Conservation (phyloP, 2,113 vertebrate genomes). For the Syngnathus typhle region DNA sequence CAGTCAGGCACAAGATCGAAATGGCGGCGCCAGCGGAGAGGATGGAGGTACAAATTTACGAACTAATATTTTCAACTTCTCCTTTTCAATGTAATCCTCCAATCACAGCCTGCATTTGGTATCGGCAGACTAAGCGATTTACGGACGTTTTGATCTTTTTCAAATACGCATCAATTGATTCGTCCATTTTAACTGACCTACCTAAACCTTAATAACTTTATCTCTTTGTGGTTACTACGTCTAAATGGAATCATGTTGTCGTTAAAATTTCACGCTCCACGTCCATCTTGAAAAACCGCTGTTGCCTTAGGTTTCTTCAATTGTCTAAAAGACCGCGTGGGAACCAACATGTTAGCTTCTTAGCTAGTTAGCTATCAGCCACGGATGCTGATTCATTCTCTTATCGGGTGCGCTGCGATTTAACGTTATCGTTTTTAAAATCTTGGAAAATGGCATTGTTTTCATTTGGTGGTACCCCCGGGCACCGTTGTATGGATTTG, state of each 20-base stretch:
- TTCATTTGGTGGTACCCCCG: no score
- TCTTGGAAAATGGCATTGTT: accelerated
- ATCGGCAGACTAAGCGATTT: not conserved
- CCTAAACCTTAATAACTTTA: not conserved
- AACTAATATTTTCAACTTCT: accelerated
- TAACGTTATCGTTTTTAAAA: no score
- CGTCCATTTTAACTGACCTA: conserved; percentile 49
- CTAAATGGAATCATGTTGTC: not conserved
- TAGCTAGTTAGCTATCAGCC: conserved; percentile 15
- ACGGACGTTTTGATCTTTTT: not conserved
- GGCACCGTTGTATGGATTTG: accelerated
- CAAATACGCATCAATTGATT: conserved; percentile 8
- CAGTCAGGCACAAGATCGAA: conserved; percentile 46
- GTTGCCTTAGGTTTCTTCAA: not conserved
- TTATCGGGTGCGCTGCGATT: accelerated
- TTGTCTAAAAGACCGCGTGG: conserved; percentile 49
- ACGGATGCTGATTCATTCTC: conserved; percentile 13
- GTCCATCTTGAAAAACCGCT: not conserved
- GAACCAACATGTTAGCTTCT: conserved; percentile 38
- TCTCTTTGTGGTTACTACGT: not conserved
- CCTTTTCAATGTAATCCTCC: not conserved
- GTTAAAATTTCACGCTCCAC: not conserved
- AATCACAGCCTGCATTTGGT: not conserved
- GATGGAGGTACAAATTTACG: conserved; percentile 66
- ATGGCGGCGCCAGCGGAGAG: conserved; percentile 71